Base-by-base conservation (phyloP, 2,113 vertebrate genomes). In the Pteropus alecto region DNA sequence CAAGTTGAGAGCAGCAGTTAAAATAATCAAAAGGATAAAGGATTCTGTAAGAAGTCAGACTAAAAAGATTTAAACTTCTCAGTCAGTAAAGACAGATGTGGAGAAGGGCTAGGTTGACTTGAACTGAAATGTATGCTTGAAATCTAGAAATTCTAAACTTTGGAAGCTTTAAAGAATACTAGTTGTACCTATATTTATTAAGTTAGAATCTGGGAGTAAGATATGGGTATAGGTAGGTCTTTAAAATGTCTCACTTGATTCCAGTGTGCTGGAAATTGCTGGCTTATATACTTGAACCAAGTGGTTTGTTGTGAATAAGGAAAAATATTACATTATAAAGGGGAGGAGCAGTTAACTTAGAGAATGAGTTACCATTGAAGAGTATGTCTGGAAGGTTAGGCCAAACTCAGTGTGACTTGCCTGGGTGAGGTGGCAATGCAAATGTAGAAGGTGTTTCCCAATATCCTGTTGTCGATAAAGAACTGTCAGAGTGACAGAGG, bases 1-100 rank as follows among this genome's bases (percentile, higher is more conserved):
- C 67, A 33, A 88, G 71, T 90, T 56, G 78, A 86, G 43, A 88
- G 73, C 28, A 81, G 48, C 85, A 24, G 48, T 83, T 95, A 88
- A 93, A 94, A 91, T 81, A 97, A 96, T 74, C 48, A 70, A 83
- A 70, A 94, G 84, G 43, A 63, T 65, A 33, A 95, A 67, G 43
- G 58, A 88, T 61, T 68, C 41, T 86, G 48, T 88, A 89, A 94
- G 67, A 90, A 96, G 26, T 78, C 48, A 82, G 33, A 33, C 46
- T 71, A 84, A 93, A 60, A 81, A 46, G n/a, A 60, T 61, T 35
- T 61, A 70, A 81, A 58, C 7, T n/a, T 81, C 43, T 67, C 48
- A 48, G 56, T 90, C 58, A 60, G 46, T 82, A 43, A 28, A 87
- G 77, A 86, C 51, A 95, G 22, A 90, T 87, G 51, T 83, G 48